A percentile compares a stretch with the other conserved stretches of the same genome.
These are phyloP conservation scores for Synaphobranchus kaupii DNA, from an alignment of 2,797 vertebrate species.

Conservation along the genomic window DNA sequence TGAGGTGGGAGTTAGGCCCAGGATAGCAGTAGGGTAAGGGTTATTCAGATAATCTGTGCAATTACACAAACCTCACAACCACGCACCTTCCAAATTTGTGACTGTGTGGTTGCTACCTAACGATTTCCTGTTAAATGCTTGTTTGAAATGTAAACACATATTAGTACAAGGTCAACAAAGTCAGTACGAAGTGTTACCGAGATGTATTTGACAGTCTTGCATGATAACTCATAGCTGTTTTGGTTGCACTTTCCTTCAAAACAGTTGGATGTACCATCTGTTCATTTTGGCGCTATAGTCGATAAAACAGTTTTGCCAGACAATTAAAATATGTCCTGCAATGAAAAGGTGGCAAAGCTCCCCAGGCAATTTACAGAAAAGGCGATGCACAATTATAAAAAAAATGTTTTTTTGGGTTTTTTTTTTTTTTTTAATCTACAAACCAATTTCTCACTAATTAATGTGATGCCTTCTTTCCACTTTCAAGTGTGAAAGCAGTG, in stretches of 20 bases:
- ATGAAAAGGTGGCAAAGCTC: too few relatives aligned
- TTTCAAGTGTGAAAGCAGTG: background rate
- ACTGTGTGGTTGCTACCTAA: background rate
- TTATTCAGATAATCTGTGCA: too few relatives aligned
- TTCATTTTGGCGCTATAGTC: background rate
- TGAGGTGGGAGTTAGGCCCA: constrained; percentile 49
- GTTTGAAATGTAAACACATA: too few relatives aligned
- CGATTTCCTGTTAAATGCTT: too few relatives aligned
- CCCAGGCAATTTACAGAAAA: background rate
- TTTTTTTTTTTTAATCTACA: too few relatives aligned
- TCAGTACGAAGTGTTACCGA: too few relatives aligned
- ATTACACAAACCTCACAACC: too few relatives aligned
- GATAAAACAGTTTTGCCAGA: background rate
- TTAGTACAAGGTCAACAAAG: too few relatives aligned
- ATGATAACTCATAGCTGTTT: background rate
- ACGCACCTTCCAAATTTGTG: too few relatives aligned
- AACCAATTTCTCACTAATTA: background rate
- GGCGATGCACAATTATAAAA: background rate
- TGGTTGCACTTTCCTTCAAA: background rate
- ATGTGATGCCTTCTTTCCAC: background rate
- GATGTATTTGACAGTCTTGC: background rate
- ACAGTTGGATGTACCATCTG: background rate
- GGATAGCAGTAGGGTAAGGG: constrained; percentile 84
- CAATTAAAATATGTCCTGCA: too few relatives aligned
- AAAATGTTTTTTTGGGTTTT: background rate